Evolutionary conservation across 1,140 invertebrate genomes (phyloP).

Genomic region (Nilaparvata lugens): DNA sequence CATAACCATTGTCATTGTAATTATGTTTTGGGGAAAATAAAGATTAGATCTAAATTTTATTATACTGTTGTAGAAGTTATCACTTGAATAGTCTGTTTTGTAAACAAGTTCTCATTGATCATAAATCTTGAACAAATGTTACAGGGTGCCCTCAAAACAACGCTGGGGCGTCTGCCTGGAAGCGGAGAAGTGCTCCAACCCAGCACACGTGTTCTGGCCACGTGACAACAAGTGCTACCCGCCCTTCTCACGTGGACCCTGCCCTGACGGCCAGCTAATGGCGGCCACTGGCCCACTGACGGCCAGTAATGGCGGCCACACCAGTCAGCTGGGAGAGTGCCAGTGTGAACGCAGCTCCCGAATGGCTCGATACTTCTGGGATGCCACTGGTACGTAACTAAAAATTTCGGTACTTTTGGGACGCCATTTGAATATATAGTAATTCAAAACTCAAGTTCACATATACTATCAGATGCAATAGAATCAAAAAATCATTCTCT

Average conservation of each 20-base stretch:
- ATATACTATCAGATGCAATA: too few relatives aligned
- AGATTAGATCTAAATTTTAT: too few relatives aligned
- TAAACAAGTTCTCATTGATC: too few relatives aligned
- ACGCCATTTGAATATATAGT: too few relatives aligned
- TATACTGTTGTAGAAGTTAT: too few relatives aligned
- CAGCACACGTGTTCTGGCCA: conserved; percentile 59
- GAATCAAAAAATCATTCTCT: too few relatives aligned
- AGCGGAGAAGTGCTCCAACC: conserved; percentile 46
- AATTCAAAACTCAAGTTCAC: too few relatives aligned
- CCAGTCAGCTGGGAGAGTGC: conserved; percentile 21
- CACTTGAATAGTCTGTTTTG: too few relatives aligned
- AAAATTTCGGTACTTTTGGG: too few relatives aligned
- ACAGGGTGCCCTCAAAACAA: conserved; percentile 14
- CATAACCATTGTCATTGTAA: too few relatives aligned
- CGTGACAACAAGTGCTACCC: conserved; percentile 60
- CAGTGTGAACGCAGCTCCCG: conserved; percentile 19
- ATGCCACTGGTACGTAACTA: conserved; percentile 13
- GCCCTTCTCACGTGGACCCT: conserved; percentile 57
- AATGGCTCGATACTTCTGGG: conserved; percentile 22
- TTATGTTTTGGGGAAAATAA: too few relatives aligned
- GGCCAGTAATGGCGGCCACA: neutral
- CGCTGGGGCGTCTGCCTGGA: conserved; percentile 59
- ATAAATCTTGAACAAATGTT: too few relatives aligned
- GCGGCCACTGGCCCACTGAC: neutral
- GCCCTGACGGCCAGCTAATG: conserved; percentile 58